Conservation (phyloP, 2,113 vertebrate species). For the Talpa occidentalis region DNA sequence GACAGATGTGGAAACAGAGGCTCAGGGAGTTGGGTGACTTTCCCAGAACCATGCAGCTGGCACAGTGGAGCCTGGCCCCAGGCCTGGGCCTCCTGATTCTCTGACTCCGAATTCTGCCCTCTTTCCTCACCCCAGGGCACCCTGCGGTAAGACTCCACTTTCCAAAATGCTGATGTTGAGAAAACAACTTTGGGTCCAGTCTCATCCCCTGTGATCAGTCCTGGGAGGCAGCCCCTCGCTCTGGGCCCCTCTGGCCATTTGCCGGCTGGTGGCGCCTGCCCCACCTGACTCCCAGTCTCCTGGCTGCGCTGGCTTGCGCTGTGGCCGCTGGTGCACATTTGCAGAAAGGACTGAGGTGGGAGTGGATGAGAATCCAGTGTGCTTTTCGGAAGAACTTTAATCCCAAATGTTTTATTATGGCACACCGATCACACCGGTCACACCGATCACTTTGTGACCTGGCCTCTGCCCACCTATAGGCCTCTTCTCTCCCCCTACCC, state of each 20-base stretch:
- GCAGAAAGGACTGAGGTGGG: background rate
- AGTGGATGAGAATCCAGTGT: background rate
- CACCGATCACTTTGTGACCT: background rate
- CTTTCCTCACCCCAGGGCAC: background rate
- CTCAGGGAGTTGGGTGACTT: background rate
- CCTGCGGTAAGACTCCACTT: background rate
- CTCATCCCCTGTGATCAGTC: background rate
- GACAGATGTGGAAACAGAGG: background rate
- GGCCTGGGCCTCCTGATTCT: background rate
- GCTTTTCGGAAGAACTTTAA: slow-evolving; percentile 3
- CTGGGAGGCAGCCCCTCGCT: background rate
- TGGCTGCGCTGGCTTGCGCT: background rate
- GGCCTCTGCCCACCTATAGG: background rate
- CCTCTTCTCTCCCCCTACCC: background rate
- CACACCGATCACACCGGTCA: too few relatives aligned
- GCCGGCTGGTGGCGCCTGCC: background rate
- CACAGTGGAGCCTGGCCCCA: background rate
- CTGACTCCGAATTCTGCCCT: background rate
- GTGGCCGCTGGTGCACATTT: background rate
- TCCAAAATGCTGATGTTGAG: background rate
- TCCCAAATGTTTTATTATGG: background rate
- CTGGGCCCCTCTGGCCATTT: rapidly evolving
- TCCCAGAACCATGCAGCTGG: background rate
- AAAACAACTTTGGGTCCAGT: background rate
- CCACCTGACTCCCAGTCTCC: background rate